These are phyloP conservation scores for Trypoxylus dichotomus DNA, from an alignment of 1,140 invertebrate species.

Conservation along the genomic window DNA sequence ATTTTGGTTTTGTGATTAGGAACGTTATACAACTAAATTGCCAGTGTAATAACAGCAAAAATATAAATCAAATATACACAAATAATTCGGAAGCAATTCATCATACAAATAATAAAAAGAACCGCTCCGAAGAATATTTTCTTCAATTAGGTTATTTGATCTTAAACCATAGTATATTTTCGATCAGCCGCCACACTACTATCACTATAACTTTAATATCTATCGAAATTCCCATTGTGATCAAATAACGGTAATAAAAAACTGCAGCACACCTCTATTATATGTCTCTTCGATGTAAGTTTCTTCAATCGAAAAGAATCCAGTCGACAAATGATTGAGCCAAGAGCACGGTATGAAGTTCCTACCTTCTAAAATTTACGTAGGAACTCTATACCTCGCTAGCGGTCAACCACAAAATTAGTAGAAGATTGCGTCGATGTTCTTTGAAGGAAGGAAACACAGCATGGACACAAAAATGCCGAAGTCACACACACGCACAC, in stretches of 20 bases:
- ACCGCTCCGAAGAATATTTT: no score
- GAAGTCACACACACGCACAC: background rate
- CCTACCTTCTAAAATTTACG: conserved; percentile 52
- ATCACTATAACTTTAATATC: background rate
- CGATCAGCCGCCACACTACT: background rate
- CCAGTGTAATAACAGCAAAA: no score
- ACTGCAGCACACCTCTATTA: background rate
- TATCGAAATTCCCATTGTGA: background rate
- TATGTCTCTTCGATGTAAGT: conserved; percentile 1
- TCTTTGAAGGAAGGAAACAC: conserved; percentile 14
- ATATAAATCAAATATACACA: no score
- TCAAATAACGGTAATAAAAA: conserved; percentile 7
- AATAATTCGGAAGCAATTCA: no score
- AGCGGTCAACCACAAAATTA: conserved; percentile 50
- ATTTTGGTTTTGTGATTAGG: no score
- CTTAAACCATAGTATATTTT: background rate
- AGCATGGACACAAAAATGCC: background rate
- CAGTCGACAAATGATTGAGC: conserved; percentile 40
- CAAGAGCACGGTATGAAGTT: conserved; percentile 58
- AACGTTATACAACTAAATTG: no score
- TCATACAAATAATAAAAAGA: no score
- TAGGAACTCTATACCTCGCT: conserved; percentile 58
- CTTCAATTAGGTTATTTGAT: no score
- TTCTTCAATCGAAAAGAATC: conserved; percentile 8
- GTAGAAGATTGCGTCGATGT: conserved; percentile 19